Evolutionary conservation across 2,113 vertebrate species (phyloP), one percentile per base, ranked within the genome.

Genomic region (Pachypanchax playfairii): DNA sequence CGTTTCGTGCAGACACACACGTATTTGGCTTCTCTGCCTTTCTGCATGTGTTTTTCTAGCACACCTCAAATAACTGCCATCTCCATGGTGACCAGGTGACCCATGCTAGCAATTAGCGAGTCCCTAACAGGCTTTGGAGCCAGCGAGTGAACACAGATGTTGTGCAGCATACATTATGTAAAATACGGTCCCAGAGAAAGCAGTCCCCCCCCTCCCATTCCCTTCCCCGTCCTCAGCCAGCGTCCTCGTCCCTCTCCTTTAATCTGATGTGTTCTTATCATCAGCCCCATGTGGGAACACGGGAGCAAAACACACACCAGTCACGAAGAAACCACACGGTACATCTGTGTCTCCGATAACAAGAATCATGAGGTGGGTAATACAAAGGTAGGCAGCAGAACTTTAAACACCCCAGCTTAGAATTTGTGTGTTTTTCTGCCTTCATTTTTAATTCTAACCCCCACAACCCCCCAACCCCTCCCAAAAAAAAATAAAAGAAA

Each of bases 31-130:
- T 3, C 38, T 4, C 43, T 14, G 28, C 39, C 43, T 48, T 52
- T 50, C 47, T 26, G 28, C 10, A 11, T 48, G 33, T 22, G 61
- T 54, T 77, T 51, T 72, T 48, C 58, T 15, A 48, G 61, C 62
- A 26, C 52, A 70, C 63, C 58, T 83, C 52, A 26, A 83, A 64
- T 86, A 87, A 87, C 77, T 69, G 58, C 69, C 47, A 53, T 86
- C 60, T 55, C 79, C 73, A 80, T 83, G 73, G 84, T 52, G 64
- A 89, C 88, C 77, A 89, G 84, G 87, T 91, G 85, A 90, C 87
- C 86, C 79, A 41, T 13, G 70, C 75, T 56, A 64, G 75, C 85
- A 90, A 90, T 89, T 88, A 90, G 77, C n/a, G 65, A 73, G 63
- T 80, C 77, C 61, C 68, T 80, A 77, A 84, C 81, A 82, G 85